These are phyloP conservation scores for Cerastoderma edule DNA, from an alignment of 2,888 invertebrate species.

Conservation along the genomic window DNA sequence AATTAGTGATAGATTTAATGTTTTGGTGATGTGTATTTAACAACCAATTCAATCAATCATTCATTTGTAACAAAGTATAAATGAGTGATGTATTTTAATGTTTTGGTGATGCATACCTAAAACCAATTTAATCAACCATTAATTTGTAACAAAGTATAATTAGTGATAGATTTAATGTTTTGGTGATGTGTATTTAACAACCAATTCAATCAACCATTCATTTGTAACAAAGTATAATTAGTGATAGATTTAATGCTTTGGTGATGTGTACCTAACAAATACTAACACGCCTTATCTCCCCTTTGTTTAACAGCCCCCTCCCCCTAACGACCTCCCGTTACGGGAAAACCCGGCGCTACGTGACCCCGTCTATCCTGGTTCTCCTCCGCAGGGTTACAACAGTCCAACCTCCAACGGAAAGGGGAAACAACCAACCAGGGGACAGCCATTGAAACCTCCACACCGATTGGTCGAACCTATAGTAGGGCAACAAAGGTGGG, in stretches of 20 bases:
- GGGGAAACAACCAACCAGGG: constrained; percentile 45
- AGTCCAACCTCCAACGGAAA: constrained; percentile 50
- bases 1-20: no score
- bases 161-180: no score
- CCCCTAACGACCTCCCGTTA: constrained; percentile 48
- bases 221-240: no score
- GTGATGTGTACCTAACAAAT: no score
- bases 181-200: neutral
- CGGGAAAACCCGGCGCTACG: constrained; percentile 51
- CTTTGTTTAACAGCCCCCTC: constrained; percentile 26
- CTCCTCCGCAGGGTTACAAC: constrained; percentile 57
- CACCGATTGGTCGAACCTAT: constrained; percentile 87
- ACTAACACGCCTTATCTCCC: constrained; percentile 14
- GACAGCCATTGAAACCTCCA: constrained; percentile 80
- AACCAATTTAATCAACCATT: no score
- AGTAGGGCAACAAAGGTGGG: constrained; percentile 69
- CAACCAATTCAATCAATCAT: no score
- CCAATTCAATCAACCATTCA: no score
- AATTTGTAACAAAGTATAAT: no score
- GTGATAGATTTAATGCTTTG: neutral
- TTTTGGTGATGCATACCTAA: neutral
- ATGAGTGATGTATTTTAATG: no score
- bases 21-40: no score
- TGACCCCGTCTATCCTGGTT: constrained; percentile 60
- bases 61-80: no score